A percentile compares a stretch with the other conserved stretches of the same genome.
Conservation (phyloP, 1,140 invertebrate genomes). For the Ganaspis sp. region DNA sequence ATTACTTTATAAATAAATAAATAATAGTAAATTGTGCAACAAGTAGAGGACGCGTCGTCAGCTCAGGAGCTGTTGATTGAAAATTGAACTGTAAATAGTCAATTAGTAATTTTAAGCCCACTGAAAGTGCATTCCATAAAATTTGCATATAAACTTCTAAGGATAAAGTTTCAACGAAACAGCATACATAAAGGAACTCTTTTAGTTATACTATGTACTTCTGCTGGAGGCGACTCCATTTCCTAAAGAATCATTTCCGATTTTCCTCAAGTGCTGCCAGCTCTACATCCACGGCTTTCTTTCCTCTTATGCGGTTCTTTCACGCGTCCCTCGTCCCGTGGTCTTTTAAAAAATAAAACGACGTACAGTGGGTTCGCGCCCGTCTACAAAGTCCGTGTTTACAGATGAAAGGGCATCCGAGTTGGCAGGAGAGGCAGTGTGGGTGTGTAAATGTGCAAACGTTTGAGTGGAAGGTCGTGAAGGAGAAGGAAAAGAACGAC, state of each 20-base stretch:
- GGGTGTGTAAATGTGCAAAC: background rate
- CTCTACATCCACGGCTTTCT: background rate
- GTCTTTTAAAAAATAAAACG: slow-evolving; percentile 21
- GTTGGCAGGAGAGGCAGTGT: background rate
- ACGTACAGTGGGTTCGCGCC: background rate
- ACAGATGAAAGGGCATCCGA: background rate
- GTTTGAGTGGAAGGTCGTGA: slow-evolving; percentile 39
- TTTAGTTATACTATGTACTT: background rate
- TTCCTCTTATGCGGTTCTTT: background rate
- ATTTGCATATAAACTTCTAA: too few species aligned
- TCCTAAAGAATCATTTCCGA: background rate
- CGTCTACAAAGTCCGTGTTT: slow-evolving; percentile 14
- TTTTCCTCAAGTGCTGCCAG: background rate
- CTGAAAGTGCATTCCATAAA: too few species aligned
- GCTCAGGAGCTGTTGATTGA: too few species aligned
- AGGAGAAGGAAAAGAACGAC: slow-evolving; percentile 26
- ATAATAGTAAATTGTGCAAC: too few species aligned
- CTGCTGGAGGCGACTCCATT: background rate
- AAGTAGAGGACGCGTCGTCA: too few species aligned
- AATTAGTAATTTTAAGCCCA: too few species aligned
- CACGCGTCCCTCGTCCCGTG: background rate
- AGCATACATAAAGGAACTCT: background rate
- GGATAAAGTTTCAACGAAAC: too few species aligned
- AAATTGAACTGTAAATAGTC: too few species aligned
- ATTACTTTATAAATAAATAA: too few species aligned